Base-by-base conservation (phyloP, 2,888 invertebrate species). In the Atherix ibis region DNA sequence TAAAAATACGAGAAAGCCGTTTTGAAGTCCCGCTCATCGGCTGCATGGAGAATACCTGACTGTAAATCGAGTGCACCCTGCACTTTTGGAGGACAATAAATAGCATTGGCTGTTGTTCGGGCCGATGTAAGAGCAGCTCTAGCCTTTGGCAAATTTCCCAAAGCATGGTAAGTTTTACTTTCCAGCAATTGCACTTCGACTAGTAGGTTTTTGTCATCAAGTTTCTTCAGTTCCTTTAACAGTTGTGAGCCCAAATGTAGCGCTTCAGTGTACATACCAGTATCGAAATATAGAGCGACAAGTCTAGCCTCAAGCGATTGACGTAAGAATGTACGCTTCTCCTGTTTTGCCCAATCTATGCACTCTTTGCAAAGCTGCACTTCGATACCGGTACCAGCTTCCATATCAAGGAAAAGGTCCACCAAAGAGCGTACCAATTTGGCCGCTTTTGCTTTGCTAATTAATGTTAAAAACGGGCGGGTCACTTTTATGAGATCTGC, bases 1-100 rank as follows among this genome's bases (percentile, higher is more conserved):
- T 97, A 98, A 58, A 98, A 98, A 58, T 98, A 98, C 36, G 97
- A 98, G 65, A 92, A 99, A 29, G 95, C 97, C 37, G 98, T 99
- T 71, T 99, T 98, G 62, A 98, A 99, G 57, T 99, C 98, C 48
- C 88, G 80, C 62, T 98, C 98, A 57, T 98, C 98, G n/a, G 97
- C 97, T 8, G 98, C 98, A 64, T 99, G 98, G 36, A 99, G 66
- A 46, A 99, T 92, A 47, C 95, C 95, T 4, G 97, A 95, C 57
- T 97, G 95, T 44, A 95, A 67, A 63, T 99, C 98, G 25, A 99
- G 68, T 8, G 94, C 84, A 6, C 95, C 94, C 65, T 98, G 98
- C 70, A 97, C 82, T 66, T 92, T 91, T 1, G 98, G 97, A 41
- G 97, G 94, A 61, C 97, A 95, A 61, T 99, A 99, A 50, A 99